These are phyloP conservation scores for Lacerta bilineata DNA, from an alignment of 2,797 vertebrate species.

Conservation along the genomic window DNA sequence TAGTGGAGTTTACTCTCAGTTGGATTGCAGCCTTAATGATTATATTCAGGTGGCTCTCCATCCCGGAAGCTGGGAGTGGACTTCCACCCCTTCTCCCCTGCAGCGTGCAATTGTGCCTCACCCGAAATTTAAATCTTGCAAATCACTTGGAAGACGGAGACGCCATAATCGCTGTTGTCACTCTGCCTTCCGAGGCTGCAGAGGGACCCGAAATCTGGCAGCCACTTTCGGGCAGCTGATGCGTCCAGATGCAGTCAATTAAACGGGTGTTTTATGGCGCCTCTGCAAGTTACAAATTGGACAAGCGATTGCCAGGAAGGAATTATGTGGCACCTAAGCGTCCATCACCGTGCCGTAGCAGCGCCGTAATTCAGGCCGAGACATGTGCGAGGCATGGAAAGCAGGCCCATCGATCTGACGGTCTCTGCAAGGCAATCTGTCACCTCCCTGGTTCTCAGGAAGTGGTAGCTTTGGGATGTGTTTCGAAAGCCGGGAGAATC, in stretches of 20 bases:
- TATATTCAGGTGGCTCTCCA: too few relatives aligned
- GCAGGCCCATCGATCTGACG: background rate
- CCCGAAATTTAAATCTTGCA: fast-evolving
- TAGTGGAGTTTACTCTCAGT: background rate
- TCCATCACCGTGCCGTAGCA: background rate
- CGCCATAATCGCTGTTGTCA: background rate
- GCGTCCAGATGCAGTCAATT: background rate
- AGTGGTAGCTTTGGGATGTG: background rate
- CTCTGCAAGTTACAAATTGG: fast-evolving
- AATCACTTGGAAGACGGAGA: background rate
- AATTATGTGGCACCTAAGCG: conserved; percentile 28
- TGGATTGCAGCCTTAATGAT: background rate
- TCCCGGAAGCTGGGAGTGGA: too few relatives aligned
- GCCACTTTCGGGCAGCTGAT: background rate
- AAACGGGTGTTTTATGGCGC: background rate
- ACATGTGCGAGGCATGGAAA: background rate
- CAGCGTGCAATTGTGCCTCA: fast-evolving
- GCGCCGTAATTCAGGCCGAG: background rate
- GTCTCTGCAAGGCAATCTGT: background rate
- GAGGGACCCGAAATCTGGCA: fast-evolving
- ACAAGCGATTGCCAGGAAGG: background rate
- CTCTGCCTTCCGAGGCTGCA: fast-evolving
- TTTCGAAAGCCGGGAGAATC: background rate
- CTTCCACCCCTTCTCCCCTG: too few relatives aligned
- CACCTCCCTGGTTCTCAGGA: background rate